Evolutionary conservation across 2,113 vertebrate genomes (phyloP).

Genomic region (Hiodon alosoides): DNA sequence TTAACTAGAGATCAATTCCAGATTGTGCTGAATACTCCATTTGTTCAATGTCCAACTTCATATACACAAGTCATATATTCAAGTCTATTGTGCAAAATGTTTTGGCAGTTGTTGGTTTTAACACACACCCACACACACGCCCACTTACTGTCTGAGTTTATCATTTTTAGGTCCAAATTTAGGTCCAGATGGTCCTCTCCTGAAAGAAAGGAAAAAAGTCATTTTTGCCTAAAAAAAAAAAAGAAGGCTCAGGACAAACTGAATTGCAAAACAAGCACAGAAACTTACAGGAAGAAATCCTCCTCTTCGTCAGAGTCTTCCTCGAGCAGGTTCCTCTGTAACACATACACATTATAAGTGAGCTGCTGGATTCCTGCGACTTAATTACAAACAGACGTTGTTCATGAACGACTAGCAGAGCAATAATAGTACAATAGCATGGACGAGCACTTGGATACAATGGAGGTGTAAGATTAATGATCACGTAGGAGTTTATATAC

Average conservation of each 20-base stretch:
- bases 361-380: background rate
- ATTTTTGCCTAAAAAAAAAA: background rate
- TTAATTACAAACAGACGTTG: background rate
- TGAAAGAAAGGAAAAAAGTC: constrained; percentile 42
- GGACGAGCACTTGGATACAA: background rate
- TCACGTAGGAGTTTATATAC: background rate
- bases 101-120: background rate
- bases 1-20: too few relatives aligned
- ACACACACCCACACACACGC: background rate
- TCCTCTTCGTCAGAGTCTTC: constrained; percentile 98
- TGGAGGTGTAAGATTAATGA: background rate
- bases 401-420: background rate
- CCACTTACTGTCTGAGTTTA: constrained; percentile 94
- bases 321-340: constrained; percentile 92
- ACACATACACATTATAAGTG: constrained; percentile 31
- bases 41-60: too few relatives aligned
- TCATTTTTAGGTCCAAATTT: constrained; percentile 91
- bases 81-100: too few relatives aligned
- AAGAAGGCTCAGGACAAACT: background rate
- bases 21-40: too few relatives aligned
- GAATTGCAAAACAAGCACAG: constrained; percentile 10
- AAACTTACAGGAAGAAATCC: constrained; percentile 95
- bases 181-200: constrained; percentile 88
- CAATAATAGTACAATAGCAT: background rate
- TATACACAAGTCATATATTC: too few relatives aligned